A percentile compares a stretch with the other conserved stretches of the same genome.
These are phyloP conservation scores for Cuniculus paca DNA, from an alignment of 2,797 vertebrate genomes.

Conservation along the genomic window DNA sequence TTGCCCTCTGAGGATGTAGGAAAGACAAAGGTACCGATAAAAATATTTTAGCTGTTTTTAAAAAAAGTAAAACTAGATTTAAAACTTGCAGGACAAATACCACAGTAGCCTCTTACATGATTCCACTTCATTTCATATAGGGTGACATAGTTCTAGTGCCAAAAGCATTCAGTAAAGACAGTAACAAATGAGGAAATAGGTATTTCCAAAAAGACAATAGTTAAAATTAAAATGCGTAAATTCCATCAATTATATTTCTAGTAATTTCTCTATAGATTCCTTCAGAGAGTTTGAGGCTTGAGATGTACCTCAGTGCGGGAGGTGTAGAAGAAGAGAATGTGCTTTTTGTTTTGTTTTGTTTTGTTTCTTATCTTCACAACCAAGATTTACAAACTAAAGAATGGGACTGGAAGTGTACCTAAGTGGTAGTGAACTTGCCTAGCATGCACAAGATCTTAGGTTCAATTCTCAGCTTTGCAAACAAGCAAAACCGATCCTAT, in stretches of 20 bases:
- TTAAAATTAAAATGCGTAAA: constrained; percentile 52
- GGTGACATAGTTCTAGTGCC: background rate
- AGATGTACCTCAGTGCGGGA: background rate
- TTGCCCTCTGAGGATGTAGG: background rate
- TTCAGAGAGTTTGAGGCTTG: background rate
- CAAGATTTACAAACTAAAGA: constrained; percentile 63
- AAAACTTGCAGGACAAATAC: constrained; percentile 56
- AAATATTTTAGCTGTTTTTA: background rate
- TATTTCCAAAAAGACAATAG: background rate
- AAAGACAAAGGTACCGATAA: constrained; percentile 30
- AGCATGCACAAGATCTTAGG: too few species aligned
- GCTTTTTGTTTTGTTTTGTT: background rate
- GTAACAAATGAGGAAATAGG: background rate
- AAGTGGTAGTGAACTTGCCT: background rate
- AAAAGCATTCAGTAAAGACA: constrained; percentile 37
- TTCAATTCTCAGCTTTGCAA: background rate
- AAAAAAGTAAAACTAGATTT: constrained; percentile 64
- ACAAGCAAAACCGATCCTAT: background rate
- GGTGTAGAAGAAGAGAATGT: background rate
- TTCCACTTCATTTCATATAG: constrained; percentile 2
- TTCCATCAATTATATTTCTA: constrained; percentile 57
- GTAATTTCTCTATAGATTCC: background rate
- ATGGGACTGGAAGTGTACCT: background rate
- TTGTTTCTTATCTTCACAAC: constrained; percentile 52
- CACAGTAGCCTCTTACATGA: constrained; percentile 41